Base-by-base conservation (phyloP, 1,140 invertebrate species). In the Drosophila kikkawai region DNA sequence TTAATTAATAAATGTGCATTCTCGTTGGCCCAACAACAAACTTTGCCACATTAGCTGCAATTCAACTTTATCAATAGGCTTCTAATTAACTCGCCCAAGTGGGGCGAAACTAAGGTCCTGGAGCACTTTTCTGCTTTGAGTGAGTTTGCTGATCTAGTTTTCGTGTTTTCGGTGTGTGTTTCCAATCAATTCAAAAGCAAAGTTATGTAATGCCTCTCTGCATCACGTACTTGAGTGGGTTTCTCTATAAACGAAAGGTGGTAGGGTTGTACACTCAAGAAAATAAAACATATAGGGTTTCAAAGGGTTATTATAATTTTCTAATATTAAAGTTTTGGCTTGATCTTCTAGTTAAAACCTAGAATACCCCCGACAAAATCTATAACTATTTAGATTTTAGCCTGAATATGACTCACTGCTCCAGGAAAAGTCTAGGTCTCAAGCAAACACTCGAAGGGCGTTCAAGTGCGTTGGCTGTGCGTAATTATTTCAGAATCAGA, bases 1-100 rank as follows among this genome's bases (percentile, higher is more conserved):
- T 88, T 86, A 86, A 86, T 86, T 86, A 86, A 86, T 86, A 87
- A 82, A 82, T 75, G 61, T 81, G 42, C 66, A 63, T 78, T 45
- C 36, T 37, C 32, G 42, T 61, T 63, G 53, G 36, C n/a, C 51
- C 29, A 45, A 34, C 29, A 45, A 34, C 59, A 50, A 55, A 56
- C 59, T 47, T 66, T 67, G 56, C 55, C 48, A 66, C 77, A 88
- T 88, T 80, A 87, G 68, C 75, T 71, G 68, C 85, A 63, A 90
- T 81, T 84, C 50, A 88, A 80, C 69, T 69, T 61, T 75, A 90
- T 90, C 85, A 90, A 90, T 90, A 48, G 75, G 66, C 85, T 67
- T 68, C 81, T 90, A 90, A 88, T 88, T 90, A 88, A 88, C 84
- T 90, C 29, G 64, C 65, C 51, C 53, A 73, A 42, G 36, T 29